Conservation (phyloP, 1,140 invertebrate species). For the Chlorops oryzae region DNA sequence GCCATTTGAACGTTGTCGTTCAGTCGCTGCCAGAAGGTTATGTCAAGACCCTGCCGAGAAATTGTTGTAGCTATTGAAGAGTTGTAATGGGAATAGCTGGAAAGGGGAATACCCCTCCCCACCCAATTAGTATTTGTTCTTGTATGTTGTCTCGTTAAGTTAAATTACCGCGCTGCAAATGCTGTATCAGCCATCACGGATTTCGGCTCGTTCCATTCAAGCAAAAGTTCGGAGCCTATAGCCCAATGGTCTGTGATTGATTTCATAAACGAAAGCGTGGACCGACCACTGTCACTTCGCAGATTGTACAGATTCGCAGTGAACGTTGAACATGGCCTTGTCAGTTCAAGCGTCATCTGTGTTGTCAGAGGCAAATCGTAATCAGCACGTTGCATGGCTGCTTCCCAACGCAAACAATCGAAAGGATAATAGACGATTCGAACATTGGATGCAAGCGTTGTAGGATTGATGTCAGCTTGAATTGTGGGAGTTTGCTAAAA, state of each 20-base stretch:
- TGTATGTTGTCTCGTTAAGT: neutral
- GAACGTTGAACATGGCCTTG: conserved; percentile 33
- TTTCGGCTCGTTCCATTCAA: conserved; percentile 36
- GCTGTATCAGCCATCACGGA: conserved; percentile 25
- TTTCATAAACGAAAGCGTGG: conserved; percentile 36
- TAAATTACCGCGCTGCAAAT: conserved; percentile 29
- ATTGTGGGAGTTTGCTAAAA: conserved; percentile 38
- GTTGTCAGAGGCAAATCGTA: conserved; percentile 22
- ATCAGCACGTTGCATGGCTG: conserved; percentile 27
- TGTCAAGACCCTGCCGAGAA: conserved; percentile 33
- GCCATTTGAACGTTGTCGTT: conserved; percentile 42
- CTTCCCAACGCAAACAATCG: conserved; percentile 33
- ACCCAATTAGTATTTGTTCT: neutral
- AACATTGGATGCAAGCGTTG: conserved; percentile 36
- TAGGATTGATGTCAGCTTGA: conserved; percentile 39
- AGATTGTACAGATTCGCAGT: conserved; percentile 37
- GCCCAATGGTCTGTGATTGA: conserved; percentile 31
- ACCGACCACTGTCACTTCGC: conserved; percentile 30
- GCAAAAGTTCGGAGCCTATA: conserved; percentile 32
- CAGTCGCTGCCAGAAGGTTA: conserved; percentile 44
- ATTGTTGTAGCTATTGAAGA: conserved; percentile 32
- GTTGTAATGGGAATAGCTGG: conserved; percentile 28
- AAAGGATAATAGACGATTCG: conserved; percentile 38
- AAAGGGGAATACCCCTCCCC: neutral
- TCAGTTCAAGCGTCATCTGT: conserved; percentile 32